These are phyloP conservation scores for Lemur catta DNA, from an alignment of 2,797 vertebrate genomes.

Conservation along the genomic window DNA sequence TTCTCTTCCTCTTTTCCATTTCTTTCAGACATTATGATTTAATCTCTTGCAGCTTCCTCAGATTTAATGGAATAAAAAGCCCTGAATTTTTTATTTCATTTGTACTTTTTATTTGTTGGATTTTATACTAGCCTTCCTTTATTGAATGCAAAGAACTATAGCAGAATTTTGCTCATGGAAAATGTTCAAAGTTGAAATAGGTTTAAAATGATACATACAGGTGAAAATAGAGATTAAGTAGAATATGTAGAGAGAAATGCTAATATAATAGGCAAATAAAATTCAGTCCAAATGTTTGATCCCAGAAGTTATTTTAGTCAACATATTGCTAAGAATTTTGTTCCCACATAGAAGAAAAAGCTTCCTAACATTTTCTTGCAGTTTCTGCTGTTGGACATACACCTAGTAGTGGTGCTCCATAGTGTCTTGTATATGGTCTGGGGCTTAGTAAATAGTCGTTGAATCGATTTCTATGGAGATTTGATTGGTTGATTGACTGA, in stretches of 20 bases:
- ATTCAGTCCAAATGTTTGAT: constrained; percentile 9
- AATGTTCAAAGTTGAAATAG: constrained; percentile 36
- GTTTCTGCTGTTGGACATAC: not conserved
- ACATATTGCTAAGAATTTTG: constrained; percentile 43
- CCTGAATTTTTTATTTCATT: constrained; percentile 37
- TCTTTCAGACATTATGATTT: not conserved
- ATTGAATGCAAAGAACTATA: not conserved
- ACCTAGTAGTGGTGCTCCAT: not conserved
- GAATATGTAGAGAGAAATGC: constrained; percentile 12
- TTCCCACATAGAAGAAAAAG: not conserved
- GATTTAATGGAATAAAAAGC: constrained; percentile 26
- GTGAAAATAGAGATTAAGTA: constrained; percentile 1
- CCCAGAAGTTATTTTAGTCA: constrained; percentile 20
- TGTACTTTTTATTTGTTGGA: not conserved
- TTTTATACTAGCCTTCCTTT: constrained; percentile 9
- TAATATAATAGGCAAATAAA: constrained; percentile 31
- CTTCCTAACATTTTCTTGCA: not conserved
- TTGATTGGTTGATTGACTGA: not conserved
- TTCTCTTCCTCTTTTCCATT: not conserved
- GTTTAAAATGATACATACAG: not conserved
- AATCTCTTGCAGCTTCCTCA: constrained; percentile 5
- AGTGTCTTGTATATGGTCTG: not conserved
- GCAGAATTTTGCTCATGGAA: constrained; percentile 32
- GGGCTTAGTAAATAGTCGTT: constrained; percentile 8
- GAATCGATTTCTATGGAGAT: not conserved